These are phyloP conservation scores for Budorcas taxicolor DNA, from an alignment of 2,113 vertebrate species.

Conservation along the genomic window DNA sequence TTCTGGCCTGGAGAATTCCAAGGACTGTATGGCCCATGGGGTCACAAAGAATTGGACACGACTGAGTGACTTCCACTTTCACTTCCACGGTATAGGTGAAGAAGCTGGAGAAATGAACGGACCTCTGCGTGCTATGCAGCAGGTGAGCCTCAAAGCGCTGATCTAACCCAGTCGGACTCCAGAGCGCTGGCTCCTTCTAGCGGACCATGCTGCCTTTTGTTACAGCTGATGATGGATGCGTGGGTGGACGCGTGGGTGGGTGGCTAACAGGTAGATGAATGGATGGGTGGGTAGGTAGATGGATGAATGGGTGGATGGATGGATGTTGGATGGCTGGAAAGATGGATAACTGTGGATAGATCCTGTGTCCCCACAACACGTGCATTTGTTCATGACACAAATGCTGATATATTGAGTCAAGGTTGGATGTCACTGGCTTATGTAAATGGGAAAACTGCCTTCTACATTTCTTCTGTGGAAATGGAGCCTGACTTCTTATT, in stretches of 20 bases:
- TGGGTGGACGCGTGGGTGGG: too few species aligned
- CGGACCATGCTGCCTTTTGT: background rate
- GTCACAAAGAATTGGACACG: background rate
- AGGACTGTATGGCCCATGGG: background rate
- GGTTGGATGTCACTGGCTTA: too few species aligned
- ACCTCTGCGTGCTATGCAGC: background rate
- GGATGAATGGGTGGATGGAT: too few species aligned
- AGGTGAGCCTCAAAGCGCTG: rapidly evolving
- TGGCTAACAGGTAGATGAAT: too few species aligned
- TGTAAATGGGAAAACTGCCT: background rate
- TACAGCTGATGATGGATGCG: background rate
- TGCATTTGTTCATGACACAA: too few species aligned
- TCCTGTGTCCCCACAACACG: too few species aligned
- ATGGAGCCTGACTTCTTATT: background rate
- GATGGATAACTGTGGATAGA: too few species aligned
- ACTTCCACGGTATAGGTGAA: too few species aligned
- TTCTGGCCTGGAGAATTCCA: background rate
- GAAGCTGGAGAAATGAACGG: background rate
- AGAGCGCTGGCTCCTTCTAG: background rate
- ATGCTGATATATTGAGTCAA: background rate
- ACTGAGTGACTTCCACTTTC: background rate
- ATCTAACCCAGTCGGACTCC: background rate
- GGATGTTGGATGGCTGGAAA: too few species aligned
- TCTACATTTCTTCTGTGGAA: background rate
- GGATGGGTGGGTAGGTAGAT: too few species aligned